Evolutionary conservation across 2,797 vertebrate species (phyloP).

Genomic region (Acropternis orthonyx): DNA sequence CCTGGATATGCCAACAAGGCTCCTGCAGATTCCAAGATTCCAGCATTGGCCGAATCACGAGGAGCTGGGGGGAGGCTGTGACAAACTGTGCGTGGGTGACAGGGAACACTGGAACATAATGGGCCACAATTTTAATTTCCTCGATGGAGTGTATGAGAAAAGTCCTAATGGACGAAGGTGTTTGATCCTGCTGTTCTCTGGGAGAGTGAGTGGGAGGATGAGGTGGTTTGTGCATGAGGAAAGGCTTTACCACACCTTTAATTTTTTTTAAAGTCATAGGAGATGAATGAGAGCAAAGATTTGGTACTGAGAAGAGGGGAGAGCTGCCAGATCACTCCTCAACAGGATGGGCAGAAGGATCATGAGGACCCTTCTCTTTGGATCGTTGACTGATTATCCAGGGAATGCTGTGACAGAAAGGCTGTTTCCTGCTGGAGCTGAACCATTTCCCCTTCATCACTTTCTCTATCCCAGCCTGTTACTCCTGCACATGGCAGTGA

Average conservation of each 20-base stretch:
- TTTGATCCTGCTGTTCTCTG: not conserved
- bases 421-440: not conserved
- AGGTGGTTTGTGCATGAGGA: too few relatives aligned
- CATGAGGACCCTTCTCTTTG: not conserved
- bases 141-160: not conserved
- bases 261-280: not conserved
- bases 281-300: not conserved
- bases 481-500: not conserved
- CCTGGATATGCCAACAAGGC: not conserved
- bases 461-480: not conserved
- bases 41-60: rapidly evolving
- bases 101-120: rapidly evolving
- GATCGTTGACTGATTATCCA: rapidly evolving
- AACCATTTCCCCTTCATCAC: not conserved
- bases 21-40: not conserved
- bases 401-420: not conserved
- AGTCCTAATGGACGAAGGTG: not conserved
- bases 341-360: not conserved
- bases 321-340: not conserved
- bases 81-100: not conserved
- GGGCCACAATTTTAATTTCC: not conserved
- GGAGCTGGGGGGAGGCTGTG: not conserved
- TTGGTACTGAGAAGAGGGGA: not conserved
- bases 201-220: not conserved
- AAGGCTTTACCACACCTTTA: not conserved